Evolutionary conservation across 2,113 vertebrate genomes (phyloP).

Genomic region (Canis aureus): DNA sequence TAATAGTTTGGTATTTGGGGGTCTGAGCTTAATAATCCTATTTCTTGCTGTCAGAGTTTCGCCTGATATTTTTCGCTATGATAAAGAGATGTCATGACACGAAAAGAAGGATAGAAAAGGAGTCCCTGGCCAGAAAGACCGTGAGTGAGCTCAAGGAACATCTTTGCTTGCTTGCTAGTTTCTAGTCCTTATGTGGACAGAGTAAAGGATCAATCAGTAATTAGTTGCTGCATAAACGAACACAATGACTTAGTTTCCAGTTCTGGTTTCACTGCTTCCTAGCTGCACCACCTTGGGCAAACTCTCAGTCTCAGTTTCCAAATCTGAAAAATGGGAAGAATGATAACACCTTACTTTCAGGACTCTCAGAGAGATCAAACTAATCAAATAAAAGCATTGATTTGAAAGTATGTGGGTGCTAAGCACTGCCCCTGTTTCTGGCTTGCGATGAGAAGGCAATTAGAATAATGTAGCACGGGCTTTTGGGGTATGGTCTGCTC

Average conservation of each 20-base stretch:
- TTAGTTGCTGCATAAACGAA: neutral
- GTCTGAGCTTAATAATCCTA: neutral
- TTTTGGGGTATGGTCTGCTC: neutral
- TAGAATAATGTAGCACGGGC: neutral
- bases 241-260: neutral
- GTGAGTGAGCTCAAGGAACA: neutral
- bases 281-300: neutral
- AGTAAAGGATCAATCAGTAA: neutral
- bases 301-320: neutral
- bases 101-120: neutral
- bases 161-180: neutral
- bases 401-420: neutral
- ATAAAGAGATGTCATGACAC: neutral
- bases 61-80: neutral
- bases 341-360: neutral
- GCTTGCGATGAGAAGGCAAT: neutral
- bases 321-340: conserved; percentile 13
- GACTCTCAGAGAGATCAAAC: neutral
- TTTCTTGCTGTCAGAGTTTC: neutral
- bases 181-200: neutral
- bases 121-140: neutral
- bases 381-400: neutral
- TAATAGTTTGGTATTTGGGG: neutral
- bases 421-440: neutral
- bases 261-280: neutral